Percentiles rank a stretch among this genome's conserved stretches.
Conservation (phyloP, 2,797 vertebrate genomes). For the Percopsis omiscomaycus region DNA sequence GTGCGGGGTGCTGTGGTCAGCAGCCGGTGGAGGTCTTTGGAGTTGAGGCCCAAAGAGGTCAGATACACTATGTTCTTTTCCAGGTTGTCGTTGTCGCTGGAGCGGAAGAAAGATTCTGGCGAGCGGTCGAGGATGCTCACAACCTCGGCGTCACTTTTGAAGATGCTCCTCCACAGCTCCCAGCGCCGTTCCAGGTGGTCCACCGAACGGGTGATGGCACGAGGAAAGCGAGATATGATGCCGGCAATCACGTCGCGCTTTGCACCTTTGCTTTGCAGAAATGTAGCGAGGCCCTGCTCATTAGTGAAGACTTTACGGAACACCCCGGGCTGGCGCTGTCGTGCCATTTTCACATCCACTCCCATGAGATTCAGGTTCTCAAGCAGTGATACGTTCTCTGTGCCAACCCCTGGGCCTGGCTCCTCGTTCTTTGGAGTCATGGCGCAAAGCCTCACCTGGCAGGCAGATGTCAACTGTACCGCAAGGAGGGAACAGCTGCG, state of each 20-base stretch:
- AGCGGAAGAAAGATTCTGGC: constrained; percentile 84
- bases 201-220: constrained; percentile 76
- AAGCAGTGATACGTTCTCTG: constrained; percentile 74
- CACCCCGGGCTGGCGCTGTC: constrained; percentile 72
- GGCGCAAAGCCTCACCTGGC: constrained; percentile 42
- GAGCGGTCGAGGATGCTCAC: constrained; percentile 77
- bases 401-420: neutral
- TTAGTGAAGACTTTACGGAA: constrained; percentile 72
- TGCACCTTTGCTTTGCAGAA: constrained; percentile 78
- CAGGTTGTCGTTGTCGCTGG: constrained; percentile 75
- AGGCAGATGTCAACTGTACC: constrained; percentile 5
- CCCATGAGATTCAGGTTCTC: constrained; percentile 73
- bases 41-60: constrained; percentile 72
- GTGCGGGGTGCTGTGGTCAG: constrained; percentile 77
- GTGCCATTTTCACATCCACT: constrained; percentile 75
- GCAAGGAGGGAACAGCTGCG: constrained; percentile 13
- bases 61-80: constrained; percentile 80
- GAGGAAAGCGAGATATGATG: constrained; percentile 82
- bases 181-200: constrained; percentile 78
- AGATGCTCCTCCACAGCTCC: constrained; percentile 81
- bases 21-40: constrained; percentile 73
- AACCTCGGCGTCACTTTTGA: constrained; percentile 75
- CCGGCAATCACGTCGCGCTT: constrained; percentile 65
- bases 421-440: neutral
- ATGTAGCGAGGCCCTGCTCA: constrained; percentile 72